phyloP scores from a whole-genome alignment of 2,113 vertebrate genomes.

The Herpetotheres cachinnans region DNA sequence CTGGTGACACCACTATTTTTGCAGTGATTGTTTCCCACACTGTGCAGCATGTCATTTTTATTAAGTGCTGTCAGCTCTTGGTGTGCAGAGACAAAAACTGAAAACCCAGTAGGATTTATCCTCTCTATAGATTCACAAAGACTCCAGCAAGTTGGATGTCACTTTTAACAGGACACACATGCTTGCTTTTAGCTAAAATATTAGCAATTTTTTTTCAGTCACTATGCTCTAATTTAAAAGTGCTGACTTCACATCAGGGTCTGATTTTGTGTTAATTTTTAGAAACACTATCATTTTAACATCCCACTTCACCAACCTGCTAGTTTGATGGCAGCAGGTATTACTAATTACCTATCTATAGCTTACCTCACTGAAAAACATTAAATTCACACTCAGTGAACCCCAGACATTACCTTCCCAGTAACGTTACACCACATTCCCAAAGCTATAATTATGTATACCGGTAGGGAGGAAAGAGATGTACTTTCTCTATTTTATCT shows the following conservation, averaged over 20 bases:
- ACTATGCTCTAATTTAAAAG: background rate
- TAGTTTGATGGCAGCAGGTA: background rate
- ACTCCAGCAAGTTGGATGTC: background rate
- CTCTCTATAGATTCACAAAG: background rate
- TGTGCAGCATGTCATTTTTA: background rate
- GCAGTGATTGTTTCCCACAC: conserved; percentile 4
- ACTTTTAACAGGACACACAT: background rate
- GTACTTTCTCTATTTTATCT: rapidly evolving
- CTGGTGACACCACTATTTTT: background rate
- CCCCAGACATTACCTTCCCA: background rate
- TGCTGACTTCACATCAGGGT: background rate
- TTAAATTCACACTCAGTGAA: background rate
- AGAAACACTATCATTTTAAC: background rate
- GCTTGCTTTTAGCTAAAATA: background rate
- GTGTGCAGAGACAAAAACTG: background rate
- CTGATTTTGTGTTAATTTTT: background rate
- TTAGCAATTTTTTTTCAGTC: background rate
- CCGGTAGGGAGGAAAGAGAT: background rate
- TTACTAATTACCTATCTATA: background rate
- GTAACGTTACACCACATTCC: background rate
- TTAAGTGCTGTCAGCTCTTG: conserved; percentile 11
- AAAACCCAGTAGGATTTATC: background rate
- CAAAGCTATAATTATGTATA: background rate
- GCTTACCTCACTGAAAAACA: background rate
- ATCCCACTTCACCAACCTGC: background rate